A percentile compares a stretch with the other conserved stretches of the same genome.
Conservation (phyloP, 1,140 invertebrate species). For the Anthonomus grandis region DNA sequence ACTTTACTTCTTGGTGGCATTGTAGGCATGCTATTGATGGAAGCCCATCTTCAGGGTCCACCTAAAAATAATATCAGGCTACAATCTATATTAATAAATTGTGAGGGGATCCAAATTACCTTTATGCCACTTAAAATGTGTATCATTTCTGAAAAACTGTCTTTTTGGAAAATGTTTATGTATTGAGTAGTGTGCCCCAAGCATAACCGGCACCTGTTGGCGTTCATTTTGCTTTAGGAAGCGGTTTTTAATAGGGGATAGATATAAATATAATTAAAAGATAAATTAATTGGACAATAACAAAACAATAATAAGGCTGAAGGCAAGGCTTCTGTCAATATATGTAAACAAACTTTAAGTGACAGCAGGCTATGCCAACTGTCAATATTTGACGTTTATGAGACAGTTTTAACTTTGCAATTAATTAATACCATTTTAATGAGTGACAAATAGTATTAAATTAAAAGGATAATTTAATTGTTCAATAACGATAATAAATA, state of each 20-base stretch:
- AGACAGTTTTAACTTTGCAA: no score
- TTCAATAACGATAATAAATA: no score
- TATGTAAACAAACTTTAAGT: no score
- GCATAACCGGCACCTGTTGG: conserved; percentile 9
- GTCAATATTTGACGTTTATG: no score
- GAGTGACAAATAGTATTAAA: no score
- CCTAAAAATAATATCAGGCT: neutral
- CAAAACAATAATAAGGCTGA: no score
- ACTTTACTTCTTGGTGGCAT: conserved; percentile 19
- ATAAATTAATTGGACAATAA: no score
- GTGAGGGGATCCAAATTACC: neutral
- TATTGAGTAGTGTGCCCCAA: neutral
- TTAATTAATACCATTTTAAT: no score
- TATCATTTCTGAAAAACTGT: conserved; percentile 9
- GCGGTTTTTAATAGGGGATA: neutral
- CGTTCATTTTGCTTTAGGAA: conserved; percentile 5
- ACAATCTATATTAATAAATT: neutral
- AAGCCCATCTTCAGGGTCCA: conserved; percentile 10
- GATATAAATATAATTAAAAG: neutral
- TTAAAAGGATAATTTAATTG: no score
- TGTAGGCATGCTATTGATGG: conserved; percentile 7
- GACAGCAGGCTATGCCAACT: no score
- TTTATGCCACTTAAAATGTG: conserved; percentile 1
- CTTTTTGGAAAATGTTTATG: conserved; percentile 9
- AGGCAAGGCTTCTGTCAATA: no score